Percentiles rank a stretch among this genome's conserved stretches.
Evolutionary conservation across 2,113 vertebrate species (phyloP).

Genomic region (Copsychus sechellarum): DNA sequence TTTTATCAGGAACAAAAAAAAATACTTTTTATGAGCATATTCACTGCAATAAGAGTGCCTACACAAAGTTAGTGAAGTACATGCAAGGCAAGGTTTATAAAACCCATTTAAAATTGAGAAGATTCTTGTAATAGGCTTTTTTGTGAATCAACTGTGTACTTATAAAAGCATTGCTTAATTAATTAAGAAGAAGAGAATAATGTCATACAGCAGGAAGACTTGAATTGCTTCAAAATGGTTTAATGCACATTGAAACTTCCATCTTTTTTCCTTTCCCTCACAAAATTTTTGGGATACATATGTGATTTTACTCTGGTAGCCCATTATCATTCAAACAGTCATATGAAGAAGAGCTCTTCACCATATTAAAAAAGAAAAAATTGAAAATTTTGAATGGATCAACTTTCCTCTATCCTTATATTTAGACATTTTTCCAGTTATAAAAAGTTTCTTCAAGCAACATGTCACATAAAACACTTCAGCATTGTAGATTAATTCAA

Average conservation of each 20-base stretch:
- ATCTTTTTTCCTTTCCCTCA: background rate
- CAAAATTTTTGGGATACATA: fast-evolving
- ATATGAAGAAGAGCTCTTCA: background rate
- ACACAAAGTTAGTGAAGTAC: background rate
- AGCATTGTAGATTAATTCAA: background rate
- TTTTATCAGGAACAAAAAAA: background rate
- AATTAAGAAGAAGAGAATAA: background rate
- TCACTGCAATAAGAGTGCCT: background rate
- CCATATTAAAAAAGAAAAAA: background rate
- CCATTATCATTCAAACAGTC: background rate
- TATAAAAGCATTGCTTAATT: background rate
- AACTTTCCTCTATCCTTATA: background rate
- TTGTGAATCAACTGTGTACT: background rate
- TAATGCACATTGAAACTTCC: background rate
- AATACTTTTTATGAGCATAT: background rate
- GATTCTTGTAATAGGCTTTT: background rate
- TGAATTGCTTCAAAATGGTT: background rate
- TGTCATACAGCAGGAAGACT: background rate
- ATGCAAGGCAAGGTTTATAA: background rate
- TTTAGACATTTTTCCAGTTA: background rate
- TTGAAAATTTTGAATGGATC: background rate
- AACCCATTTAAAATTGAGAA: background rate
- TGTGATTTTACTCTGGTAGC: background rate
- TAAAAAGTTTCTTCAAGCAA: background rate
- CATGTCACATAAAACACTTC: background rate